Conservation (phyloP, 1,140 invertebrate species). For the Arion vulgaris region DNA sequence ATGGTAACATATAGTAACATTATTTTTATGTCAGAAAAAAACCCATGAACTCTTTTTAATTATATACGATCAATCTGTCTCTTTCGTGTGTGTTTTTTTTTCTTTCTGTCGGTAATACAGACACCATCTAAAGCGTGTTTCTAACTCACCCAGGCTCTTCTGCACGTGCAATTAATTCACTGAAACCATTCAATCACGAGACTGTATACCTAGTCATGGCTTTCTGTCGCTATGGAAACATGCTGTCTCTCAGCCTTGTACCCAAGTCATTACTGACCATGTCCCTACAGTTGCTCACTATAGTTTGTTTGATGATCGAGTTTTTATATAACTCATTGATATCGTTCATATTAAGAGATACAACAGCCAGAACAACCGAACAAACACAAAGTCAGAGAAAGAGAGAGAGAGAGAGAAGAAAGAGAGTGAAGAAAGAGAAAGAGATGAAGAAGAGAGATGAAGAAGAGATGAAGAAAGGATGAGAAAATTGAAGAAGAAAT, state of each 20-base stretch:
- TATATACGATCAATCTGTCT: no score
- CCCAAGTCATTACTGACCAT: constrained; percentile 17
- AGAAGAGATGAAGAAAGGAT: no score
- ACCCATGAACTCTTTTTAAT: no score
- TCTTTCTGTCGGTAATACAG: no score
- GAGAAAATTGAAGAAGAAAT: no score
- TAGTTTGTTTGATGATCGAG: not conserved
- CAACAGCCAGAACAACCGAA: not conserved
- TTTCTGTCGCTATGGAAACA: constrained; percentile 25
- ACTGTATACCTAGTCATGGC: constrained; percentile 16
- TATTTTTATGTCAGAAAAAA: no score
- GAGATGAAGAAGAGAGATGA: no score
- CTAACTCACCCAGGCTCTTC: not conserved
- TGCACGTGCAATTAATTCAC: constrained; percentile 17
- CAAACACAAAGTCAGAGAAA: no score
- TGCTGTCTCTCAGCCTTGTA: constrained; percentile 10
- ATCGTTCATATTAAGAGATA: not conserved
- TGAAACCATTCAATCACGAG: constrained; percentile 5
- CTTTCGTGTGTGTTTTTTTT: no score
- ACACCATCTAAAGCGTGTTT: not conserved
- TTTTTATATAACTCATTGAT: not conserved
- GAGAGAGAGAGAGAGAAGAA: no score
- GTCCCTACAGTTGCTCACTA: not conserved
- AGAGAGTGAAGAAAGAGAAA: no score
- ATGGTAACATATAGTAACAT: no score